Evolutionary conservation across 2,113 vertebrate species (phyloP), one percentile per base, ranked within the genome.

Genomic region (Triplophysa rosa): DNA sequence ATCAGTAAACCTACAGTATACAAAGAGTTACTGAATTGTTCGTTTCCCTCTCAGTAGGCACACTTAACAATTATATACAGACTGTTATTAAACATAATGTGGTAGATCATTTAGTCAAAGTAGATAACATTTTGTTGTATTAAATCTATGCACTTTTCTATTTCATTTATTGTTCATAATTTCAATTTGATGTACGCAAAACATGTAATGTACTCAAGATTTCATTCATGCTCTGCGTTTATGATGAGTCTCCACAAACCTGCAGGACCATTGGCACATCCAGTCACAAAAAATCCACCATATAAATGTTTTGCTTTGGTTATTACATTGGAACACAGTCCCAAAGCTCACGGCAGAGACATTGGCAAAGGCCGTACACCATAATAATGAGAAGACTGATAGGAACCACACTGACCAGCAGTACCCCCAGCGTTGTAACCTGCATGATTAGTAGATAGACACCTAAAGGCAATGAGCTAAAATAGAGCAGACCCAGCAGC

Each of bases 381-480:
- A 97, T 96, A 74, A 97, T 91, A 82, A 96, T 90, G 84, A 96
- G 88, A 8, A 98, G 95, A 90, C 95, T 98, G 14, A 94, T 94
- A 11, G 97, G 97, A 81, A 98, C 95, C 54, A 99, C 93, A 89
- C 96, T 97, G 85, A 98, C 95, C 84, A 99, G 94, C 87, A 98
- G 89, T 56, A 97, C 93, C 24, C 96, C 97, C 0, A 95, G 84
- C 24, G 93, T 95, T 19, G 95, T 95, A 84, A 95, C 95, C 91
- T 97, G 96, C 87, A 96, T 94, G 80, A 98, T 95, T 79, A 98
- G 93, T 86, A 99, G 92, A 90, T 99, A 98, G 72, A 99, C 94
- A 54, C 97, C 97, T 84, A 96, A 89, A 58, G 97, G 97, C 86
- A 99, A 89, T 21, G 96, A 98, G 89, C 96, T 95, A 81, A 98